A percentile compares a stretch with the other conserved stretches of the same genome.
These are phyloP conservation scores for Sebastiscus tertius DNA, from an alignment of 2,797 vertebrate genomes.

Conservation along the genomic window DNA sequence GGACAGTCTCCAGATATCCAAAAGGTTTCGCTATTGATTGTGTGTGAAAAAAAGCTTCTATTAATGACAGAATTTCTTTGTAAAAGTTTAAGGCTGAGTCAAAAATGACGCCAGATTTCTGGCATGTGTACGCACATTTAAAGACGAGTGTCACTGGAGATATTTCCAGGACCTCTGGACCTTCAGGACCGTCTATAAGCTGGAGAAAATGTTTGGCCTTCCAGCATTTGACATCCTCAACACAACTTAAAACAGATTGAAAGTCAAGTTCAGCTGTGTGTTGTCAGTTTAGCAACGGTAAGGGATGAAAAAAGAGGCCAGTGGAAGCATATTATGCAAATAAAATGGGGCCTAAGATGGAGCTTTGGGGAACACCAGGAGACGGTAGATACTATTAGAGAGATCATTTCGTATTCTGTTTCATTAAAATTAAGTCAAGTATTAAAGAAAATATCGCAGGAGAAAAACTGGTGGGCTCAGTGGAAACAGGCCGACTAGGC, in stretches of 20 bases:
- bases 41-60: background rate
- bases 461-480: constrained; percentile 16
- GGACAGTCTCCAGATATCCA: background rate
- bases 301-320: background rate
- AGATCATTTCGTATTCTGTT: background rate
- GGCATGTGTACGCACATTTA: background rate
- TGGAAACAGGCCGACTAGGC: constrained; percentile 14
- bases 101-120: background rate
- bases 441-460: constrained; percentile 25
- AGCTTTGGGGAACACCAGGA: background rate
- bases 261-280: background rate
- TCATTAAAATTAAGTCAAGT: constrained; percentile 2
- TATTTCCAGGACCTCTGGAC: background rate
- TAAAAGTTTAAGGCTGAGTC: background rate
- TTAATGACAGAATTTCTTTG: background rate
- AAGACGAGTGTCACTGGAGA: background rate
- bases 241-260: background rate
- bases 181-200: background rate
- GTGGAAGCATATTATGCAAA: background rate
- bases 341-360: background rate
- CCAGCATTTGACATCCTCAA: background rate
- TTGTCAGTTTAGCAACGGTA: background rate
- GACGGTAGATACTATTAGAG: background rate
- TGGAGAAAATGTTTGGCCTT: background rate
- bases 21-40: background rate